Percentiles rank a stretch among this genome's conserved stretches.
phyloP scores from a whole-genome alignment of 2,797 vertebrate species.

The Tragopan temminckii region DNA sequence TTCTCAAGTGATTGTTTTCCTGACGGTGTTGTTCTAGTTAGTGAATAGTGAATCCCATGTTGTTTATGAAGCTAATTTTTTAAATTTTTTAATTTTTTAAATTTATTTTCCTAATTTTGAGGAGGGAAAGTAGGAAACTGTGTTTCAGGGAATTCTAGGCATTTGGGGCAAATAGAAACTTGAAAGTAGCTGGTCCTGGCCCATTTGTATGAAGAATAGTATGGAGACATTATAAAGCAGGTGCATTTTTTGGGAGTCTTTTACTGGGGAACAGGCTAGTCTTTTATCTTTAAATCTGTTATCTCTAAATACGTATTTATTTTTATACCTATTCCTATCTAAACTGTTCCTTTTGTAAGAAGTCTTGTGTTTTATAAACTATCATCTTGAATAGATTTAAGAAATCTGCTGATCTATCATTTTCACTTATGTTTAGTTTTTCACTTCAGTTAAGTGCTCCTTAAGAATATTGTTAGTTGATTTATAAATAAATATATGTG shows the following conservation, averaged over 20 bases:
- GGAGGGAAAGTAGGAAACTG: too few relatives aligned
- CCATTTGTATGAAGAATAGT: background rate
- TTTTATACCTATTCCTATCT: background rate
- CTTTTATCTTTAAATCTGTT: background rate
- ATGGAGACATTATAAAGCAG: background rate
- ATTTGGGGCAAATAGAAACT: background rate
- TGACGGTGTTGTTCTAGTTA: background rate
- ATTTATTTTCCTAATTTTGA: background rate
- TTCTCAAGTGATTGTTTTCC: background rate
- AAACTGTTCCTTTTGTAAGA: background rate
- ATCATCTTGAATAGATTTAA: background rate
- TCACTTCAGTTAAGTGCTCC: background rate
- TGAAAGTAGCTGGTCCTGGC: background rate
- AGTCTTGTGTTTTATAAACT: background rate
- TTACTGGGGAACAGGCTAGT: background rate
- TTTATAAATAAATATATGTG: background rate
- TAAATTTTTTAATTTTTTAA: too few relatives aligned
- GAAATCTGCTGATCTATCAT: background rate
- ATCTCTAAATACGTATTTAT: background rate
- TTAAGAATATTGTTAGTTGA: background rate
- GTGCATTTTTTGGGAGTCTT: background rate
- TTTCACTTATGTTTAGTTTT: background rate
- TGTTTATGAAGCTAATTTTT: background rate
- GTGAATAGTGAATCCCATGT: background rate
- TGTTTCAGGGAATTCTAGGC: background rate